Evolutionary conservation across 2,797 vertebrate species (phyloP).

Genomic region (Periparus ater): DNA sequence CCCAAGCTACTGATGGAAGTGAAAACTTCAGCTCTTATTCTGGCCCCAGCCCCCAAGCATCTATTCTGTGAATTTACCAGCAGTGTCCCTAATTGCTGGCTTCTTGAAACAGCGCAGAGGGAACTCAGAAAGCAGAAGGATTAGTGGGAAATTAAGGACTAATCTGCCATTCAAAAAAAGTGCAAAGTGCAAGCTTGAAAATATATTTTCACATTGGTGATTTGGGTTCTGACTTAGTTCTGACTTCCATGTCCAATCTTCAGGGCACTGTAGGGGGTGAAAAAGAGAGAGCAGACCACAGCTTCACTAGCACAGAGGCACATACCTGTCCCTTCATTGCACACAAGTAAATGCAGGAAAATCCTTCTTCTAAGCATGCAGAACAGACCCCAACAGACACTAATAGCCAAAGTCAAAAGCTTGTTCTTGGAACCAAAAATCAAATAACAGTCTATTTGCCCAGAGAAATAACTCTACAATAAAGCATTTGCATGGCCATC

Average conservation of each 20-base stretch:
- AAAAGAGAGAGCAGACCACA: neutral
- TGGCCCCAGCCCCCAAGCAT: neutral
- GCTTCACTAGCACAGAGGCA: neutral
- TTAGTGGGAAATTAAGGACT: neutral
- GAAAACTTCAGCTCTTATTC: neutral
- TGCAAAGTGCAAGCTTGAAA: neutral
- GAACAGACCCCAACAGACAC: neutral
- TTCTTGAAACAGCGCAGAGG: neutral
- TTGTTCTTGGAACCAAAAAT: neutral
- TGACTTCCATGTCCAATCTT: neutral
- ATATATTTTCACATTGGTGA: accelerated
- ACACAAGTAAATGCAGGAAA: neutral
- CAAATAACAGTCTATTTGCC: slow-evolving; percentile 3
- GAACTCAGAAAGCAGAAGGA: neutral
- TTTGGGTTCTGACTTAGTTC: neutral
- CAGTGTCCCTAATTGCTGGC: neutral
- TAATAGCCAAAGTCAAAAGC: neutral
- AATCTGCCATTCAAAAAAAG: neutral
- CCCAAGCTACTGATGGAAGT: neutral
- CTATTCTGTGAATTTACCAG: neutral
- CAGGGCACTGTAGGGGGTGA: neutral
- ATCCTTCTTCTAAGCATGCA: accelerated
- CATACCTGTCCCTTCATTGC: neutral
- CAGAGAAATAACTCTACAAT: slow-evolving; percentile 19
- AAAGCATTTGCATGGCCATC: neutral